Base-by-base conservation (phyloP, 1,140 invertebrate species). In the Bicyclus anynana region DNA sequence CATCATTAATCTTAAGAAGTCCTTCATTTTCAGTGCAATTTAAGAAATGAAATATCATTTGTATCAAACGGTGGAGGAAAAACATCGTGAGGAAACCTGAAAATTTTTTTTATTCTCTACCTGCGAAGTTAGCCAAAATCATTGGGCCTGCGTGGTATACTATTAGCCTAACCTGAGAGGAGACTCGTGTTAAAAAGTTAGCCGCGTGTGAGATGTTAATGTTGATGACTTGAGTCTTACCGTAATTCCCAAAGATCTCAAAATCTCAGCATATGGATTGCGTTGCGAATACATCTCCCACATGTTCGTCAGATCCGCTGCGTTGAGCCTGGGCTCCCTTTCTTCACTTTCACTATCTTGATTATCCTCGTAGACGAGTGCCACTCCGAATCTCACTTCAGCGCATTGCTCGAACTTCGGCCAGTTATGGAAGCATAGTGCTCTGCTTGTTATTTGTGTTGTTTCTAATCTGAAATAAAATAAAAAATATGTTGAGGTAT, bases 341-440 rank as follows among this genome's bases (percentile, higher is more conserved):
- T 33, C 16, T 13, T 26, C 42, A n/a, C 20, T 38, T 26, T 33
- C 16, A 9, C 18, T 33, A n/a, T 21, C 27, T n/a, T 72, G 69
- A 0, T 66, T 65, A 5, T 77, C 76, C 0, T 69, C 74, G 23
- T 78, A 83, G 17, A 67, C 51, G 17, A 87, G 67, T 0, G 80
- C 74, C 4, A 86, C 71, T 0, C 69, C 70, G 52, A 86, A 86
- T 12, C 46, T 65, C n/a, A 88, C 70, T 10, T 74, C 70, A 2
- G 62, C 61, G 48, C 85, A 88, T 1, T 50, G 50, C 60, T 84
- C 81, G 40, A 69, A 74, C 20, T 69, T 65, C 0, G 83, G 83
- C 85, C 83, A 86, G 57, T 77, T 73, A 61, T 83, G 68, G 62
- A 77, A 82, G 64, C 84, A 88, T 18, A 77, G 37, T 1, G 63